Conservation (phyloP, 2,888 invertebrate species). For the Leucoma salicis region DNA sequence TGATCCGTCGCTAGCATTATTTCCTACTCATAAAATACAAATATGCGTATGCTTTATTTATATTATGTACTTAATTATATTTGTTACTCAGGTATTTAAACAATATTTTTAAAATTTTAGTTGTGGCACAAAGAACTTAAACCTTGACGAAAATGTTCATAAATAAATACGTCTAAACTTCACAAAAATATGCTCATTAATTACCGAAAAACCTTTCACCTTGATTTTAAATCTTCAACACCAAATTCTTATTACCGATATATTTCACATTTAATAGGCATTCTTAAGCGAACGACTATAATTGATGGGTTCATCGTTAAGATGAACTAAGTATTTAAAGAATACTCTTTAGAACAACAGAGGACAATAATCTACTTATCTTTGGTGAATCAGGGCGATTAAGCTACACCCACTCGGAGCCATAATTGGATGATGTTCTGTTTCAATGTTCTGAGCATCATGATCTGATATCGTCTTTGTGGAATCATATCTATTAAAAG, state of each 20-base stretch:
- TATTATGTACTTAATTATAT: too few relatives aligned
- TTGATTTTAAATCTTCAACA: constrained; percentile 2
- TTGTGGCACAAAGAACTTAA: not conserved
- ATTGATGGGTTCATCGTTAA: constrained; percentile 18
- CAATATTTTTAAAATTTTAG: not conserved
- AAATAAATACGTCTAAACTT: not conserved
- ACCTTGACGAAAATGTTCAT: not conserved
- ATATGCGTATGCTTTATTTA: too few relatives aligned
- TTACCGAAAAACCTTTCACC: constrained; percentile 6
- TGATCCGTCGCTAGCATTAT: too few relatives aligned
- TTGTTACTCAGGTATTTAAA: too few relatives aligned
- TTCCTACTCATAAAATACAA: too few relatives aligned
- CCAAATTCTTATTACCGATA: constrained; percentile 11
- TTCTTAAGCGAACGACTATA: constrained; percentile 3
- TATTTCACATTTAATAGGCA: constrained; percentile 6
- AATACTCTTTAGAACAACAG: constrained; percentile 18
- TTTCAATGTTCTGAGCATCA: constrained; percentile 3
- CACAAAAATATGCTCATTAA: constrained; percentile 11
- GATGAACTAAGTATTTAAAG: constrained; percentile 21
- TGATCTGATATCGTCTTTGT: not conserved
- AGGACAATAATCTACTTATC: constrained; percentile 29
- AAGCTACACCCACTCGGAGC: constrained; percentile 28
- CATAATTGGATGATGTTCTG: constrained; percentile 29
- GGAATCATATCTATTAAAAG: not conserved
- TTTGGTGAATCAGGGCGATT: constrained; percentile 24